Evolutionary conservation across 2,113 vertebrate genomes (phyloP).

Genomic region (Bos indicus): DNA sequence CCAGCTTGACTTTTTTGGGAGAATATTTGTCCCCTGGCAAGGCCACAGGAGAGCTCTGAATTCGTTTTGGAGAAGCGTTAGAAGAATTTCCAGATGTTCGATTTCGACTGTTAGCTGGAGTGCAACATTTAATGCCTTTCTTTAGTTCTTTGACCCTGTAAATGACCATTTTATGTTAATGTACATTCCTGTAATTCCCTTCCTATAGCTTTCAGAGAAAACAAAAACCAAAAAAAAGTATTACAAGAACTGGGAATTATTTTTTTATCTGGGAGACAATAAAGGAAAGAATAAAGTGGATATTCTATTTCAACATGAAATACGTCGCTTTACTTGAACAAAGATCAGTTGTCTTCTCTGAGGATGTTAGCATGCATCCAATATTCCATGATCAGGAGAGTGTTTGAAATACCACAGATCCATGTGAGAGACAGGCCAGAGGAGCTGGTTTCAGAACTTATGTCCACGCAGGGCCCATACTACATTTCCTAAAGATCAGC

Average conservation of each 20-base stretch:
- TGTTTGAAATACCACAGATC: neutral
- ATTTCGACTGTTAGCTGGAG: constrained; percentile 57
- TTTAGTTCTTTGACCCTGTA: constrained; percentile 92
- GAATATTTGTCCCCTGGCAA: constrained; percentile 82
- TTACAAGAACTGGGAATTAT: neutral
- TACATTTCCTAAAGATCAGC: neutral
- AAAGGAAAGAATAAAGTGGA: neutral
- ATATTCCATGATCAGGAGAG: neutral
- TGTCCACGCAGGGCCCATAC: neutral
- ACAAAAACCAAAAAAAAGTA: constrained; percentile 15
- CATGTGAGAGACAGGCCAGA: neutral
- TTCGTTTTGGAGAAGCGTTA: constrained; percentile 78
- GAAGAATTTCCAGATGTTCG: constrained; percentile 64
- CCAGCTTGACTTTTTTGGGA: constrained; percentile 85
- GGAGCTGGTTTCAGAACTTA: neutral
- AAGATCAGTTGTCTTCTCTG: neutral
- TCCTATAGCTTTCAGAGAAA: constrained; percentile 22
- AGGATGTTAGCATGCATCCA: neutral
- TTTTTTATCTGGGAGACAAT: neutral
- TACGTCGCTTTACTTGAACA: neutral
- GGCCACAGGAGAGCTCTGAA: constrained; percentile 68
- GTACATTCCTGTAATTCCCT: neutral
- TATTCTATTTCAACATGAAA: neutral
- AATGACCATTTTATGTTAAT: constrained; percentile 54
- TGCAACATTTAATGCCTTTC: constrained; percentile 77